A percentile compares a stretch with the other conserved stretches of the same genome.
These are phyloP conservation scores for Aldrovandia affinis DNA, from an alignment of 2,797 vertebrate genomes.

Conservation along the genomic window DNA sequence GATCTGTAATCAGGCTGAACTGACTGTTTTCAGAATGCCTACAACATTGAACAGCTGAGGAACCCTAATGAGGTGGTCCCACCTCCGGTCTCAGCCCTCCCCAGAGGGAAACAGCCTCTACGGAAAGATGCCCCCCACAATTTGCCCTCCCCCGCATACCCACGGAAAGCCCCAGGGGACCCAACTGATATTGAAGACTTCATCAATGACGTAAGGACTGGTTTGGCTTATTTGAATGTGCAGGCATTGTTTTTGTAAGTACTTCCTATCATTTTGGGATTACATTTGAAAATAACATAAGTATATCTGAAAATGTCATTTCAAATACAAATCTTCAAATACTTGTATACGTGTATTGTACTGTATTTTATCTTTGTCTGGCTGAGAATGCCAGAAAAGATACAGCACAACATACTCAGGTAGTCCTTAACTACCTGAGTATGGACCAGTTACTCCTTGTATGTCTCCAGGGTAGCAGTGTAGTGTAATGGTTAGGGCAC, in stretches of 20 bases:
- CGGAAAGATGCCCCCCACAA: slow-evolving; percentile 82
- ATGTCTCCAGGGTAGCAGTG: too few relatives aligned
- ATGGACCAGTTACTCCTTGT: background rate
- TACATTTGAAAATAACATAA: background rate
- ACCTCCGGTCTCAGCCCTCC: slow-evolving; percentile 46
- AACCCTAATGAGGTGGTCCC: slow-evolving; percentile 74
- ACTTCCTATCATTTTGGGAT: background rate
- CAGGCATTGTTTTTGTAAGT: background rate
- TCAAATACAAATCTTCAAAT: background rate
- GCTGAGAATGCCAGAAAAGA: too few relatives aligned
- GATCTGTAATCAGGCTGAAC: background rate
- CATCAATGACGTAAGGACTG: slow-evolving; percentile 83
- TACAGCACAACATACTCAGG: too few relatives aligned
- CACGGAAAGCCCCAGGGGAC: slow-evolving; percentile 72
- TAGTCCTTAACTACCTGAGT: background rate
- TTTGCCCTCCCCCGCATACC: slow-evolving; percentile 70
- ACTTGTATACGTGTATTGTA: background rate
- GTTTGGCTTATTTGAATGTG: background rate
- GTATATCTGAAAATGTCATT: background rate
- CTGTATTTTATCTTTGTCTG: too few relatives aligned
- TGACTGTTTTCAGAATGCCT: slow-evolving; percentile 80
- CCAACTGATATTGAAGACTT: slow-evolving; percentile 90
- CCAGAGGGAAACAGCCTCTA: slow-evolving; percentile 76
- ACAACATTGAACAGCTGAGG: slow-evolving; percentile 90
- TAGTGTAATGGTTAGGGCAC: too few relatives aligned